Evolutionary conservation across 1,140 invertebrate genomes (phyloP).

Genomic region (Caerostris extrusa): DNA sequence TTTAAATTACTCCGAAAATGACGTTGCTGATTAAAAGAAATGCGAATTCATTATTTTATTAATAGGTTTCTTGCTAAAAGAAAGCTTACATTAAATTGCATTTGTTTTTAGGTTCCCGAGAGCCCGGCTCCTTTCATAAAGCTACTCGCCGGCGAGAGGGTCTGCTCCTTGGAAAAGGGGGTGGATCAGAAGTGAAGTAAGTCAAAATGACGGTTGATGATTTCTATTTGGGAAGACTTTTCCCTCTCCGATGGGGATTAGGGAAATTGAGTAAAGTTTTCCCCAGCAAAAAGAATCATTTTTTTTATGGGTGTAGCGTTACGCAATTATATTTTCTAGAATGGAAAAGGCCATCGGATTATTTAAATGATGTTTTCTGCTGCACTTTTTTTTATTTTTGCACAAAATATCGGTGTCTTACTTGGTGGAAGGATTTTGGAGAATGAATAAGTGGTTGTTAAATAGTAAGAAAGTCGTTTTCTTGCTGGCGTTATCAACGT

Average conservation of each 20-base stretch:
- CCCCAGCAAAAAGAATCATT: neutral
- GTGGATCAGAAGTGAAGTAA: neutral
- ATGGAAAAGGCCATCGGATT: constrained; percentile 29
- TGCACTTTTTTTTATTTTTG: neutral
- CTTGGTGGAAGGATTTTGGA: neutral
- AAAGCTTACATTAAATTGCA: constrained; percentile 75
- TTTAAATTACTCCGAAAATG: constrained; percentile 76
- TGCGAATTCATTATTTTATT: constrained; percentile 76
- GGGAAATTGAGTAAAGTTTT: constrained; percentile 44
- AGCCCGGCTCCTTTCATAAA: neutral
- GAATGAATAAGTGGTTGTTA: constrained; percentile 8
- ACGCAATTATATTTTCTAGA: constrained; percentile 29
- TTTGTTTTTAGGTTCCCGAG: constrained; percentile 56
- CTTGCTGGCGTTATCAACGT: neutral
- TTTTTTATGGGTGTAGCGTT: constrained; percentile 2
- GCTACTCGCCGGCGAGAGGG: neutral
- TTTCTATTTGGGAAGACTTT: constrained; percentile 8
- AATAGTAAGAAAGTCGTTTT: neutral
- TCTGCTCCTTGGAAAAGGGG: neutral
- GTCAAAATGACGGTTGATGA: constrained; percentile 56
- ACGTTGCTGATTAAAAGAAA: constrained; percentile 74
- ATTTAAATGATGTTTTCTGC: constrained; percentile 23
- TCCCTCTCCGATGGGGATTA: constrained; percentile 9
- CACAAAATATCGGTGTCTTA: constrained; percentile 2
- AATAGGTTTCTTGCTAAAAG: constrained; percentile 70